Base-by-base conservation (phyloP, 2,888 invertebrate genomes). In the Strigamia transsilvanica region DNA sequence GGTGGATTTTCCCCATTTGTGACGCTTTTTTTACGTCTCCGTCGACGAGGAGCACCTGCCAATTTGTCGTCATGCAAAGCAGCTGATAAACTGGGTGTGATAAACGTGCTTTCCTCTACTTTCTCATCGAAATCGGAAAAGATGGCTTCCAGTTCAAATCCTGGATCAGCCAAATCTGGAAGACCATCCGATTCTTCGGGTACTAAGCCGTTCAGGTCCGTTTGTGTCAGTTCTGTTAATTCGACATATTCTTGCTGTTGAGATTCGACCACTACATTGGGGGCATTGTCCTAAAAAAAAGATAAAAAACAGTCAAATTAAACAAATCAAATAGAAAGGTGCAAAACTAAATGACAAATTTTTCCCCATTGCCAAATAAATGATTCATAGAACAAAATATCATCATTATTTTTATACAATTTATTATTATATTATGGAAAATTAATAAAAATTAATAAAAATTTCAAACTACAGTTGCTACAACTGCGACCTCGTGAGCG, bases 161-260 rank as follows among this genome's bases (percentile, higher is more conserved):
- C 92, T 82, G 94, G 93, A 86, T 95, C 95, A 46, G 93, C 93
- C 73, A 94, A 89, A 87, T 94, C 94, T 85, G 94, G 94, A 86
- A 94, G 92, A 83, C 94, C 92, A 85, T 94, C 94, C 85, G 94
- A 23, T 56, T 56, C 80, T 32, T 56, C 51, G 1, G 56, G 27
- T 15, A 80, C 94, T 84, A 93, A 90, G 85, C 92, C 92, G 83
- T 91, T 91, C 84, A 93, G 90, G 88, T 93, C 93, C 51, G 93
- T 92, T 85, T 93, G 93, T 77, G 92, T 92, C 83, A 93, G 88
- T 87, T 93, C 93, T n/a, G 92, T 92, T 82, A 93, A 89, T 83
- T 86, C 86, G 10, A 86, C 86, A 79, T 85, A 85, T 23, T 86
- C 86, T 34, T 83, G 83, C 15, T 80, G 83, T 80, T 82, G 82